These are phyloP conservation scores for Hoplodrina ambigua DNA, from an alignment of 2,888 invertebrate species.

Conservation along the genomic window DNA sequence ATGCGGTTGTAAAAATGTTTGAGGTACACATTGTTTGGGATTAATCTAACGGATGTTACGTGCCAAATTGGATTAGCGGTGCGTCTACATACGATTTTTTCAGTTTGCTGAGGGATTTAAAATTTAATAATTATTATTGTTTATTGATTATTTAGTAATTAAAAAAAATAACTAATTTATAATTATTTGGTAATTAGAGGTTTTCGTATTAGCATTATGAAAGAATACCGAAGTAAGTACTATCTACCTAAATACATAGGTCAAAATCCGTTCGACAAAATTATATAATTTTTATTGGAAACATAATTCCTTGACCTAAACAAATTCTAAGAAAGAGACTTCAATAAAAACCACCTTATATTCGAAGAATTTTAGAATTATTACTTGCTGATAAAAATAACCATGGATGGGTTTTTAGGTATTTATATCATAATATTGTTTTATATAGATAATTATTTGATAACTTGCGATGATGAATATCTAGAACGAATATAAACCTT, in stretches of 20 bases:
- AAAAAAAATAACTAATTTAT: too few relatives aligned
- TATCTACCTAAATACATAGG: conserved; percentile 8
- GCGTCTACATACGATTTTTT: conserved; percentile 11
- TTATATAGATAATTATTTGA: conserved; percentile 39
- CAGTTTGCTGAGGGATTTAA: not conserved
- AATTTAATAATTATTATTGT: too few relatives aligned
- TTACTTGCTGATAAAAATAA: conserved; percentile 45
- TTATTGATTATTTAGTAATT: too few relatives aligned
- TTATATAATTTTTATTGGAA: conserved; percentile 56
- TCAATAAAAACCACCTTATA: conserved; percentile 39
- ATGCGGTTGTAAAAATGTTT: conserved; percentile 57
- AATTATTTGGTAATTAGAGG: conserved; percentile 19
- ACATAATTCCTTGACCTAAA: conserved; percentile 55
- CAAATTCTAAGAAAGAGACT: conserved; percentile 57
- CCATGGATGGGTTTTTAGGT: conserved; percentile 12
- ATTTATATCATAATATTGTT: conserved; percentile 11
- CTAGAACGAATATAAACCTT: conserved; percentile 19
- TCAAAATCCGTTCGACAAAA: not conserved
- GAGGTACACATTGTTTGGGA: conserved; percentile 48
- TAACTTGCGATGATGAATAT: conserved; percentile 28
- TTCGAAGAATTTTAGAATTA: conserved; percentile 38
- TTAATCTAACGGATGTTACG: conserved; percentile 36
- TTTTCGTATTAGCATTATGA: conserved; percentile 45
- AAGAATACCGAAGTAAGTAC: conserved; percentile 6
- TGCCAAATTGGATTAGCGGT: conserved; percentile 28